Evolutionary conservation across 2,797 vertebrate genomes (phyloP).

Genomic region (Clarias laeviceps): DNA sequence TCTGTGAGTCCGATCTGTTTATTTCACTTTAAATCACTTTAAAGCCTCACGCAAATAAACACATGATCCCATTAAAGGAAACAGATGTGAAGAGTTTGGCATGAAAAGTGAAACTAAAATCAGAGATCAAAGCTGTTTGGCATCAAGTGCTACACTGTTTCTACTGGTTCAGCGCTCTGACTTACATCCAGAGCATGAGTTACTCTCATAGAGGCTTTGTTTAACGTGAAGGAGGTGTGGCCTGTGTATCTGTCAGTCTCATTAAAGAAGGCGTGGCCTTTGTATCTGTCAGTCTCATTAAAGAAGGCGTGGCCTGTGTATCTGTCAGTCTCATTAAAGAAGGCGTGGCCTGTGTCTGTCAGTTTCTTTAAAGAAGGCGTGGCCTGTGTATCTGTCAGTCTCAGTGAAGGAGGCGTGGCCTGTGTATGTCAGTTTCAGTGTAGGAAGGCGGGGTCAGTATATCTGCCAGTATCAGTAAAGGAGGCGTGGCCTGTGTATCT

Average conservation of each 20-base stretch:
- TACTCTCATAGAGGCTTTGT: not conserved
- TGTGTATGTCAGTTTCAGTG: not conserved
- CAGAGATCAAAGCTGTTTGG: not conserved
- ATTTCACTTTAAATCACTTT: not conserved
- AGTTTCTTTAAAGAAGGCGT: not conserved
- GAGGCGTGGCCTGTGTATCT: not conserved
- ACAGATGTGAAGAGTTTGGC: not conserved
- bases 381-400: not conserved
- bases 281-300: not conserved
- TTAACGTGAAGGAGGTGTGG: not conserved
- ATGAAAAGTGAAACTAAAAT: not conserved
- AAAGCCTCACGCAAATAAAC: not conserved
- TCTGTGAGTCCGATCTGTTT: not conserved
- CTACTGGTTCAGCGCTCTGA: not conserved
- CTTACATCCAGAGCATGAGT: not conserved
- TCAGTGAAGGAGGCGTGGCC: no score
- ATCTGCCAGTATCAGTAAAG: not conserved
- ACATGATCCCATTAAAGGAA: not conserved
- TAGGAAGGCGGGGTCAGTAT: not conserved
- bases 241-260: not conserved
- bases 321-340: not conserved
- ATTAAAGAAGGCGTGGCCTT: not conserved
- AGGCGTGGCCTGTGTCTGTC: not conserved
- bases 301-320: not conserved
- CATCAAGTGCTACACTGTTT: not conserved